A percentile compares a stretch with the other conserved stretches of the same genome.
These are phyloP conservation scores for Taphrorychus bicolor DNA, from an alignment of 2,888 invertebrate genomes.

Conservation along the genomic window DNA sequence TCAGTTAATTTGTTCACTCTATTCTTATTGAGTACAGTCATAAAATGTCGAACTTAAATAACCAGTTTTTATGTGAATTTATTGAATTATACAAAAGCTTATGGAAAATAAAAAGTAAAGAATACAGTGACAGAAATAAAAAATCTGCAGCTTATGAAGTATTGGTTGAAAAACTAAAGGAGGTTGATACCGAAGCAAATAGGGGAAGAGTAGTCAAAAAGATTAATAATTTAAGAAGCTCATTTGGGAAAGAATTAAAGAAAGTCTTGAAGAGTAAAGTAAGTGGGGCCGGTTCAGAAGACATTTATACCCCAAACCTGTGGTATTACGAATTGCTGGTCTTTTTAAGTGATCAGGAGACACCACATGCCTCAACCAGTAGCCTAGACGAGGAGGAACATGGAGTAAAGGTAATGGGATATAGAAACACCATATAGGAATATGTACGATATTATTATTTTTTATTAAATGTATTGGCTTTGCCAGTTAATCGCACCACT, in stretches of 20 bases:
- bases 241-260: conserved; percentile 31
- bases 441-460: too few species aligned
- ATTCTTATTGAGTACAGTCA: too few species aligned
- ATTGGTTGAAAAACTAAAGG: conserved; percentile 27
- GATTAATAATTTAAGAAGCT: conserved; percentile 27
- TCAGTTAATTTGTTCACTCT: too few species aligned
- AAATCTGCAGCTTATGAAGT: conserved; percentile 25
- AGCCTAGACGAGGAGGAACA: neutral
- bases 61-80: too few species aligned
- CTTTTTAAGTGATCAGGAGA: conserved; percentile 16
- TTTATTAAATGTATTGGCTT: neutral
- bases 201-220: conserved; percentile 33
- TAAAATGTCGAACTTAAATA: too few species aligned
- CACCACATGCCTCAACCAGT: neutral
- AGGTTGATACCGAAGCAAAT: conserved; percentile 17
- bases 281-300: conserved; percentile 22
- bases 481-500: neutral
- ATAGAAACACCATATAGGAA: too few species aligned
- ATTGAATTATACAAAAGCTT: too few species aligned
- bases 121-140: conserved; percentile 8
- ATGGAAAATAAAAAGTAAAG: conserved; percentile 7
- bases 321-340: conserved; percentile 30
- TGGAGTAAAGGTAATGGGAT: neutral
- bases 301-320: conserved; percentile 20
- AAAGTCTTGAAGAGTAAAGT: conserved; percentile 22